Evolutionary conservation across 2,888 invertebrate species (phyloP).

Genomic region (Scotopteryx bipunctaria): DNA sequence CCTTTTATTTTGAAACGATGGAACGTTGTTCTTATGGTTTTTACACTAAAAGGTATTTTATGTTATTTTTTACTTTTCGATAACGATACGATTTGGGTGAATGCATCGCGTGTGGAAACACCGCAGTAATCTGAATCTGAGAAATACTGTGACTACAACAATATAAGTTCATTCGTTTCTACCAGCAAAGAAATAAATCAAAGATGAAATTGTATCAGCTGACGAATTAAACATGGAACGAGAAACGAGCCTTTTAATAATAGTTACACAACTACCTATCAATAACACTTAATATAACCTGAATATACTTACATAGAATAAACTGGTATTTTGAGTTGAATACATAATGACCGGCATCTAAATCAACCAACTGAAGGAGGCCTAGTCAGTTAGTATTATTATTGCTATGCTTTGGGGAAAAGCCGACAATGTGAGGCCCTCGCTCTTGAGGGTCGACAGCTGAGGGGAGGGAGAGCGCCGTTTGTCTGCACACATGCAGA

Average conservation of each 20-base stretch:
- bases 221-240: conserved; percentile 12
- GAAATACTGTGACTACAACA: not conserved
- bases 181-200: too few relatives aligned
- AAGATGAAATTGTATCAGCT: conserved; percentile 17
- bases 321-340: conserved; percentile 1
- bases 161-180: not conserved
- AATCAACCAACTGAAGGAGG: conserved; percentile 30
- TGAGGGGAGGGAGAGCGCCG: conserved; percentile 73
- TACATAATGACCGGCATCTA: not conserved
- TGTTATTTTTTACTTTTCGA: conserved; percentile 80
- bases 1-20: conserved; percentile 86
- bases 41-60: conserved; percentile 91
- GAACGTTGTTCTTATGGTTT: conserved; percentile 91
- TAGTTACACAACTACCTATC: not conserved
- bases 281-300: not conserved
- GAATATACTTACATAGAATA: not conserved
- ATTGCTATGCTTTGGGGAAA: conserved; percentile 74
- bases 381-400: conserved; percentile 59
- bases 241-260: not conserved
- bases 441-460: conserved; percentile 73
- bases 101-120: conserved; percentile 72
- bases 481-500: conserved; percentile 79
- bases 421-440: conserved; percentile 74
- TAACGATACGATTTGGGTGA: conserved; percentile 71
- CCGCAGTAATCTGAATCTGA: conserved; percentile 16